Evolutionary conservation across 2,797 vertebrate genomes (phyloP), one percentile per base, ranked within the genome.

Genomic region (Pseudochaenichthys georgianus): DNA sequence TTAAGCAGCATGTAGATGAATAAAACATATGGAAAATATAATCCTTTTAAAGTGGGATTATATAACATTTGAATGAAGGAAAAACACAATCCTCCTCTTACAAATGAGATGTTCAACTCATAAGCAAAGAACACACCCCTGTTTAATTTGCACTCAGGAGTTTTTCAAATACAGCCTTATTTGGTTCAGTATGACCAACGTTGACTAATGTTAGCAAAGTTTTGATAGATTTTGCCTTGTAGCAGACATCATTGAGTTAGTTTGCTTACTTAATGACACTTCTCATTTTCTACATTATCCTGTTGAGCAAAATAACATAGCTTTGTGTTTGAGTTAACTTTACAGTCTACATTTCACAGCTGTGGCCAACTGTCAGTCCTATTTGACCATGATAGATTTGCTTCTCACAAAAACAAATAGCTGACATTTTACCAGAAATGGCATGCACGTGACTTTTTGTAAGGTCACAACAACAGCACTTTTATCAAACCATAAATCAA

Each of bases 311-410:
- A 67, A 0, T 2, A 38, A 38, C 2, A 60, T 70, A 42, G 19
- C 31, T 51, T 60, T 62, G 43, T 46, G 59, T 47, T 41, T 48
- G 47, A 52, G 31, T 51, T 61, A 7, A 47, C 43, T 28, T 28
- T 21, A 61, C 21, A 17, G 15, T 50, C 57, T 57, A n/a, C 17
- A 47, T 55, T 13, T 13, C 15, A 47, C 2, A 3, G 53, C 46
- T 73, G 21, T 50, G 23, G 12, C 59, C 23, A 7, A 38, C 34
- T n/a, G 9, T 23, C 21, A 16, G 42, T 23, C 19, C 19, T 31
- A 28, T 51, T 64, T 73, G 53, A 43, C 42, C n/a, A 46, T 31
- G 16, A 57, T 45, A 42, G 31, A 51, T 28, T 28, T 42, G 38
- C 51, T 15, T 70, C 12, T 51, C 47, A 52, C 47, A 45, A 43